Percentiles rank a stretch among this genome's conserved stretches.
These are phyloP conservation scores for Eublepharis macularius DNA, from an alignment of 2,113 vertebrate species.

Conservation along the genomic window DNA sequence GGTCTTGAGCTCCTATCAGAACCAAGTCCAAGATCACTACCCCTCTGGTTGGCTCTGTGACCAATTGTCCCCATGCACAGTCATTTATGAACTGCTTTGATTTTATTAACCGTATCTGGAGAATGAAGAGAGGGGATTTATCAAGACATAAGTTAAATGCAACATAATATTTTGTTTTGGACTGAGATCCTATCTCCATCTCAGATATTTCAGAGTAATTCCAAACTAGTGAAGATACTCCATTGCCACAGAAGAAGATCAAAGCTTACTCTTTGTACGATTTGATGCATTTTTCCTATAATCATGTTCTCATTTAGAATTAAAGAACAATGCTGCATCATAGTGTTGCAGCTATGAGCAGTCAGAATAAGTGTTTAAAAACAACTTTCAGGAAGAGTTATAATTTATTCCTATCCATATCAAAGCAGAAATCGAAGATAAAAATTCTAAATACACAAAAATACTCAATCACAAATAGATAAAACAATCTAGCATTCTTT, in stretches of 20 bases:
- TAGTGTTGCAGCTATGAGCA: conserved; percentile 36
- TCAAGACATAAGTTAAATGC: no score
- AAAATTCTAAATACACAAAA: background rate
- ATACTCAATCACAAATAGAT: background rate
- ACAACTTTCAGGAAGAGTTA: background rate
- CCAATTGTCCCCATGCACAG: no score
- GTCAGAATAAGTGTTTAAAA: background rate
- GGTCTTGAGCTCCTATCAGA: no score
- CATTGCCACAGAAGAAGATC: conserved; percentile 6
- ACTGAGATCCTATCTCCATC: conserved; percentile 23
- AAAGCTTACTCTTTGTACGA: conserved; percentile 34
- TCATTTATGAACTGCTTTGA: no score
- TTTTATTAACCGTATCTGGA: no score
- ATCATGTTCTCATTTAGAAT: conserved; percentile 19
- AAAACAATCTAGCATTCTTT: background rate
- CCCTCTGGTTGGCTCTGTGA: no score
- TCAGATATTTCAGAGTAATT: conserved; percentile 21
- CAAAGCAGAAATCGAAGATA: background rate
- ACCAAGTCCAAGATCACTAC: no score
- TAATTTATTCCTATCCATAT: background rate
- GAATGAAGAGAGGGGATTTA: no score
- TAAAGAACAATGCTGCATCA: background rate
- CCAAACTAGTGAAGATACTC: conserved; percentile 16
- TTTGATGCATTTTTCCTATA: conserved; percentile 1
- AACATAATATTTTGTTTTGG: background rate